A percentile compares a stretch with the other conserved stretches of the same genome.
Evolutionary conservation across 2,888 invertebrate species (phyloP).

Genomic region (Ophion ellenae): DNA sequence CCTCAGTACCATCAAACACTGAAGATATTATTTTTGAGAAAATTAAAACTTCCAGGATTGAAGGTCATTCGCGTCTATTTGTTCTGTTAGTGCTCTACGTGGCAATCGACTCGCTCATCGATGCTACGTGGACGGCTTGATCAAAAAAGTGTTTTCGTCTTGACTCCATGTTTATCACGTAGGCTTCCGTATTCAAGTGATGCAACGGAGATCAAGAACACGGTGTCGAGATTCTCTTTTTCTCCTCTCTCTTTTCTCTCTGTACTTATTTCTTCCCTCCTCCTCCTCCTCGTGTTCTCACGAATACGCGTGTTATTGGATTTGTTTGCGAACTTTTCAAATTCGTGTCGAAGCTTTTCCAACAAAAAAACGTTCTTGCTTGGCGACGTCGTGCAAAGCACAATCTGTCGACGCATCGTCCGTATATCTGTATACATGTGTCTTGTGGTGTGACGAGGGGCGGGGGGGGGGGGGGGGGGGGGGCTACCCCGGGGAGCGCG

Average conservation of each 20-base stretch:
- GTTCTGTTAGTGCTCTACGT: not conserved
- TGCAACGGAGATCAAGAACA: slow-evolving; percentile 14
- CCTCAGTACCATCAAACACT: not conserved
- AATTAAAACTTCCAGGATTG: not conserved
- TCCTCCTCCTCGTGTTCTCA: slow-evolving; percentile 23
- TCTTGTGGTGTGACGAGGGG: not conserved
- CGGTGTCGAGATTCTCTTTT: slow-evolving; percentile 17
- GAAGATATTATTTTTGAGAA: not conserved
- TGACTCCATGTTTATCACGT: not conserved
- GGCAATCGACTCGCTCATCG: not conserved
- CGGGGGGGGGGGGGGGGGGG: no score
- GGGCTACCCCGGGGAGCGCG: slow-evolving; percentile 17
- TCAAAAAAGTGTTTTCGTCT: not conserved
- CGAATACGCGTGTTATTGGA: slow-evolving; percentile 77
- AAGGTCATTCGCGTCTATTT: not conserved
- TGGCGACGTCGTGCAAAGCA: slow-evolving; percentile 33
- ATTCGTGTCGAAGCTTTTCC: slow-evolving; percentile 70
- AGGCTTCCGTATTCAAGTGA: not conserved
- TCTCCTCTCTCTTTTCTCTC: slow-evolving; percentile 6
- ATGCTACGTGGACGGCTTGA: not conserved
- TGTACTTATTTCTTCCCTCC: slow-evolving; percentile 18
- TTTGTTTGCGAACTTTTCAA: slow-evolving; percentile 81
- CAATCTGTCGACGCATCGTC: slow-evolving; percentile 26
- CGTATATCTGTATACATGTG: not conserved
- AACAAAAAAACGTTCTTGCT: slow-evolving; percentile 56